phyloP scores from a whole-genome alignment of 1,140 invertebrate species.

The Drosophila kurseongensis region DNA sequence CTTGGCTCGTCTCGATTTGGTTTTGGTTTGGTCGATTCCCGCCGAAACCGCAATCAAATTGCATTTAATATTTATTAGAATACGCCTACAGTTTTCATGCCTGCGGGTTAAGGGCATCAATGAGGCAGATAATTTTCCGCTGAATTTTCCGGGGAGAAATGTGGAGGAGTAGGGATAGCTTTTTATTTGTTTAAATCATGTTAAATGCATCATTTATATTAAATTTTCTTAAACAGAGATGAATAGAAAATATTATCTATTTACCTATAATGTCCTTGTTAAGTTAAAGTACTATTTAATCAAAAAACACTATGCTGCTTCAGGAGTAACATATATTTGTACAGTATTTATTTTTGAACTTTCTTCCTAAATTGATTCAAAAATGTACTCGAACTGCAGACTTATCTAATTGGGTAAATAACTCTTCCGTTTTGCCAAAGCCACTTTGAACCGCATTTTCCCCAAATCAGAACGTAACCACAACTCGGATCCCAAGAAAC shows the following conservation, averaged over 20 bases:
- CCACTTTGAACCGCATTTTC: conserved; percentile 27
- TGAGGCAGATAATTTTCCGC: conserved; percentile 25
- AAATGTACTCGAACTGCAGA: neutral
- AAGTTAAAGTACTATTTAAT: too few species aligned
- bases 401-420: conserved; percentile 24
- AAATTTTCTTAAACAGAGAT: neutral
- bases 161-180: neutral
- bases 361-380: neutral
- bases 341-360: conserved; percentile 3
- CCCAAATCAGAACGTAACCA: conserved; percentile 37
- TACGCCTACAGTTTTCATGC: conserved; percentile 9
- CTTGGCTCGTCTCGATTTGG: conserved; percentile 4
- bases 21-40: conserved; percentile 11
- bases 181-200: conserved; percentile 2
- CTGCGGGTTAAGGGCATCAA: conserved; percentile 27
- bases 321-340: neutral
- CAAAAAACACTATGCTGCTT: neutral
- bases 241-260: too few species aligned
- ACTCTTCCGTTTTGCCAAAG: conserved; percentile 17
- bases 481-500: conserved; percentile 25
- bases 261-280: too few species aligned
- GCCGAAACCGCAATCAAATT: conserved; percentile 71
- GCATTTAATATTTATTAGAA: conserved; percentile 78
- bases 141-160: neutral
- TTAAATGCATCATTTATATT: conserved; percentile 11